phyloP scores from a whole-genome alignment of 2,797 vertebrate species.

The Semaprochilodus insignis region DNA sequence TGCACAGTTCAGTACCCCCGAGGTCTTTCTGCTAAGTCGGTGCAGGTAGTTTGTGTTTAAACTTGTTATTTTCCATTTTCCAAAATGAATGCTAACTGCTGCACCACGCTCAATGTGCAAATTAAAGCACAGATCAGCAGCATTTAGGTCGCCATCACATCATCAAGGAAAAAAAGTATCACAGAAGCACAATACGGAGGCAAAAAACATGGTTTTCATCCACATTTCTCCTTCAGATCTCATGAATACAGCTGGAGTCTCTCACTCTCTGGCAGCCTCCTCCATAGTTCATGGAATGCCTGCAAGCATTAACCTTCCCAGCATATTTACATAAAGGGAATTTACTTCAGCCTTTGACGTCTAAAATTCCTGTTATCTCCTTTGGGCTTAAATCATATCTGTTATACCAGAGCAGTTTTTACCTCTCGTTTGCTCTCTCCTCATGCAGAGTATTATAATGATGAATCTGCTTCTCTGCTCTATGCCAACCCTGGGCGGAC shows the following conservation, averaged over 20 bases:
- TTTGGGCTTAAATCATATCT: conserved; percentile 73
- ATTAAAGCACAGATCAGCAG: background rate
- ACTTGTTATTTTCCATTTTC: background rate
- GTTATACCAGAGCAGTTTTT: conserved; percentile 69
- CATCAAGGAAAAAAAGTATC: background rate
- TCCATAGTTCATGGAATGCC: conserved; percentile 62
- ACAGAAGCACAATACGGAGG: conserved; percentile 6
- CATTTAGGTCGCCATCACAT: background rate
- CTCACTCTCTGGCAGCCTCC: conserved; percentile 1
- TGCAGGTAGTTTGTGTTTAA: conserved; percentile 8
- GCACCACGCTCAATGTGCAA: background rate
- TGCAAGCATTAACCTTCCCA: conserved; percentile 63
- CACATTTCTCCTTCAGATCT: conserved; percentile 11
- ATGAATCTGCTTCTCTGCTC: conserved; percentile 80
- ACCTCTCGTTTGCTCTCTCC: conserved; percentile 57
- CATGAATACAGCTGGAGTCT: conserved; percentile 26
- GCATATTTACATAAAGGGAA: conserved; percentile 74
- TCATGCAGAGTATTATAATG: conserved; percentile 81
- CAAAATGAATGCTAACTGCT: background rate
- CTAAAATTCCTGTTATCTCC: conserved; percentile 73
- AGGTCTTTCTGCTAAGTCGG: conserved; percentile 22
- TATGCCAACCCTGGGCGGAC: conserved; percentile 79
- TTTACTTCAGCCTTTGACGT: conserved; percentile 73
- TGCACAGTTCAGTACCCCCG: conserved; percentile 25
- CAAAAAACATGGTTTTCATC: conserved; percentile 15